These are phyloP conservation scores for Pelobates fuscus DNA, from an alignment of 2,113 vertebrate genomes.

Conservation along the genomic window DNA sequence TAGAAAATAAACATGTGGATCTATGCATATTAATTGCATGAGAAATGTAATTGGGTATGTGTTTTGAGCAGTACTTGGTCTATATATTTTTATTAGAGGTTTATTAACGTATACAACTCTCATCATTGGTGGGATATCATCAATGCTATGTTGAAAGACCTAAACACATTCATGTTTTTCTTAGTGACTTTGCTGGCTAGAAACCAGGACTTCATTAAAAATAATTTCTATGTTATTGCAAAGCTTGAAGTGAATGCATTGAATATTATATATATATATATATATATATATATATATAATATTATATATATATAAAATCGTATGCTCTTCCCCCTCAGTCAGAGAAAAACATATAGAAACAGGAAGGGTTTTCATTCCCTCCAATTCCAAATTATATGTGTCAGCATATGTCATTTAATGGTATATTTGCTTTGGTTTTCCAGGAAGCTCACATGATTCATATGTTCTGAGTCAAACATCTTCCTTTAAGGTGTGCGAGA, in stretches of 20 bases:
- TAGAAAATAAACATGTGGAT: too few relatives aligned
- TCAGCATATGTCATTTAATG: background rate
- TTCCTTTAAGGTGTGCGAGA: background rate
- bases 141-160: background rate
- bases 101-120: too few relatives aligned
- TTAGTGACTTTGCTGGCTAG: background rate
- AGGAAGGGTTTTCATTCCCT: background rate
- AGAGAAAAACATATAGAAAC: background rate
- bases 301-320: too few relatives aligned
- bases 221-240: background rate
- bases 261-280: too few relatives aligned
- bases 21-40: too few relatives aligned
- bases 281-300: too few relatives aligned
- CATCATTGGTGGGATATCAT: background rate
- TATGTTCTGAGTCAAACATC: background rate
- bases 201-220: background rate
- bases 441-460: background rate
- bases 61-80: too few relatives aligned
- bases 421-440: background rate
- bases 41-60: too few relatives aligned
- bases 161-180: background rate
- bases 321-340: background rate
- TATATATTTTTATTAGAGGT: too few relatives aligned
- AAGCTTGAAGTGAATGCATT: too few relatives aligned
- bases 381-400: background rate